phyloP scores from a whole-genome alignment of 2,888 invertebrate genomes.

The Nomada fucata region DNA sequence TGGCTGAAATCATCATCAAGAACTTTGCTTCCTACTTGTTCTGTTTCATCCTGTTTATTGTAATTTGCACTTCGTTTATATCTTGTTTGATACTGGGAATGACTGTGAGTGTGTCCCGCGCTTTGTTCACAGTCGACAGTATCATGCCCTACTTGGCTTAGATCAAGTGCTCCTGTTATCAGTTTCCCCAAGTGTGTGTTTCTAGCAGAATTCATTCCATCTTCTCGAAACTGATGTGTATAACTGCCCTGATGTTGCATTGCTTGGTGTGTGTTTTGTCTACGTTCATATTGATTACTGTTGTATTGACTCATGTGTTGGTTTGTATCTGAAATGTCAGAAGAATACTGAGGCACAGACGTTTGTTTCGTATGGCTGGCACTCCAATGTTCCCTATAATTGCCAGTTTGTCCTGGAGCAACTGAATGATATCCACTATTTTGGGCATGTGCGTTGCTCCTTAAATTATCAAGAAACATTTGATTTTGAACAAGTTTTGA shows the following conservation, averaged over 20 bases:
- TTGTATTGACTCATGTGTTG: slow-evolving; percentile 15
- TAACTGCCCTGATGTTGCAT: slow-evolving; percentile 26
- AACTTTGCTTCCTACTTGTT: slow-evolving; percentile 53
- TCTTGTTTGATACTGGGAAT: slow-evolving; percentile 47
- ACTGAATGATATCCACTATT: slow-evolving; percentile 17
- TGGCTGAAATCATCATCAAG: slow-evolving; percentile 30
- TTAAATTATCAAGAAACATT: slow-evolving; percentile 24
- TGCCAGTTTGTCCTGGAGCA: slow-evolving; percentile 37
- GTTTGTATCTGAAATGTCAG: slow-evolving; percentile 8
- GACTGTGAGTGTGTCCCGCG: slow-evolving; percentile 46
- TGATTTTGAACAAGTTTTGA: slow-evolving; percentile 42
- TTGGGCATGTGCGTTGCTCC: slow-evolving; percentile 47
- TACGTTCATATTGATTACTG: slow-evolving; percentile 22
- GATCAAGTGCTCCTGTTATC: slow-evolving; percentile 45
- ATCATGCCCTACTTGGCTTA: slow-evolving; percentile 49
- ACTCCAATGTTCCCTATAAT: slow-evolving; percentile 70
- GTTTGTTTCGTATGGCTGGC: slow-evolving; percentile 56
- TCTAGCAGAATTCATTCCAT: slow-evolving; percentile 43
- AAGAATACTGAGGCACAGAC: slow-evolving; percentile 16
- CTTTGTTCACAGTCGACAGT: slow-evolving; percentile 66
- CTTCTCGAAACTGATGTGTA: slow-evolving; percentile 29
- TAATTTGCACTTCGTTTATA: slow-evolving; percentile 67
- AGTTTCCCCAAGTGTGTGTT: slow-evolving; percentile 42
- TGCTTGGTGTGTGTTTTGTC: slow-evolving; percentile 32
- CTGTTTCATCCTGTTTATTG: slow-evolving; percentile 47